Evolutionary conservation across 2,113 vertebrate genomes (phyloP), one percentile per base, ranked within the genome.

Genomic region (Nesoenas mayeri): DNA sequence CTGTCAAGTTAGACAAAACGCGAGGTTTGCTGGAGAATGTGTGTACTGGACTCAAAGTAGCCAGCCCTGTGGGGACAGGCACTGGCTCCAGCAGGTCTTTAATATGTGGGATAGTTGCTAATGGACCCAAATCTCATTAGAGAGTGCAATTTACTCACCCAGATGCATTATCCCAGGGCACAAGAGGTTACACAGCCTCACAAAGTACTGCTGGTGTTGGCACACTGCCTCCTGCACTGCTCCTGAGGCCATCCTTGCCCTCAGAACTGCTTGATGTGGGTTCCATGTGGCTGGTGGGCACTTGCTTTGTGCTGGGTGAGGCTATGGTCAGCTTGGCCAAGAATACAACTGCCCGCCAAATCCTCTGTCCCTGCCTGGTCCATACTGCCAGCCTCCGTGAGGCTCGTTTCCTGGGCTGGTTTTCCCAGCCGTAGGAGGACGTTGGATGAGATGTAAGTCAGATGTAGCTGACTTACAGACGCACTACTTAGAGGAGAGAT

Each of bases 351-450:
- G 28, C 51, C n/a, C 74, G 54, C 31, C 25, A 75, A 66, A 62
- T 40, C 50, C 9, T 84, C 50, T 78, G 11, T 40, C 47, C 21
- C 18, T 75, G 40, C 36, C n/a, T 67, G 57, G 17, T 56, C n/a
- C 1, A 1, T 5, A 1, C 32, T 25, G 53, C 18, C 42, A 58
- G 42, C 32, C 50, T 66, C 65, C 38, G 6, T 0, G 0, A 29
- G 15, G 31, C 22, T 57, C 38, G 20, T 89, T 81, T 66, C 61
- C 25, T 79, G 32, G 47, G 7, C 0, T 62, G 61, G 66, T 42
- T 75, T 81, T 79, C 48, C 50, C 57, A 64, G 0, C 56, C n/a
- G 57, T 36, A 42, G 81, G 56, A 82, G 36, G 38, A 15, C 5
- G 9, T n/a, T 50, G 60, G 54, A 66, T 58, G 47, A 71, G n/a